phyloP scores from a whole-genome alignment of 1,140 invertebrate species.

The Paraescarpia echinospica region DNA sequence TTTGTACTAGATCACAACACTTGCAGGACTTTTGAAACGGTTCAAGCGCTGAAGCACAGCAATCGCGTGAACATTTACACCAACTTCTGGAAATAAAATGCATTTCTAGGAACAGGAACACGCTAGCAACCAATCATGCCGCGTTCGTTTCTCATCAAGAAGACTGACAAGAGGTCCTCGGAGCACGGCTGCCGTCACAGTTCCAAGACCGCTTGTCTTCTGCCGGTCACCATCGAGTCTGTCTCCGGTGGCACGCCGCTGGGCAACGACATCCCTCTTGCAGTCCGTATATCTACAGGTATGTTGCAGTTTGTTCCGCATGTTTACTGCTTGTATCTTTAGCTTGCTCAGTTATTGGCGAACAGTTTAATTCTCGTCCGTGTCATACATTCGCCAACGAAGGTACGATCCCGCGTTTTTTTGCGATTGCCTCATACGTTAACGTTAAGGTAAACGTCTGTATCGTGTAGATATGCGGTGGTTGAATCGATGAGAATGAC shows the following conservation, averaged over 20 bases:
- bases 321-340: neutral
- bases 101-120: neutral
- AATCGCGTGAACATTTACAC: neutral
- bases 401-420: neutral
- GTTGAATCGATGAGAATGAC: neutral
- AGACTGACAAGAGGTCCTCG: neutral
- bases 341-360: neutral
- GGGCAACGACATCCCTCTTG: neutral
- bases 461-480: neutral
- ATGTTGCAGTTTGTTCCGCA: neutral
- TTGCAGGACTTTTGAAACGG: neutral
- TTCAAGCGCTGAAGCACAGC: neutral
- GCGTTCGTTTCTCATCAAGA: constrained; percentile 25
- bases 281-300: neutral
- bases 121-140: neutral
- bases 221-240: neutral
- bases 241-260: neutral
- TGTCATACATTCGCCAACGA: neutral
- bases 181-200: neutral
- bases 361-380: neutral
- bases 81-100: neutral
- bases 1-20: no score
- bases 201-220: neutral
- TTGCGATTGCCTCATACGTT: neutral
- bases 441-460: neutral